Evolutionary conservation across 2,113 vertebrate genomes (phyloP).

Genomic region (Lasiurus borealis): DNA sequence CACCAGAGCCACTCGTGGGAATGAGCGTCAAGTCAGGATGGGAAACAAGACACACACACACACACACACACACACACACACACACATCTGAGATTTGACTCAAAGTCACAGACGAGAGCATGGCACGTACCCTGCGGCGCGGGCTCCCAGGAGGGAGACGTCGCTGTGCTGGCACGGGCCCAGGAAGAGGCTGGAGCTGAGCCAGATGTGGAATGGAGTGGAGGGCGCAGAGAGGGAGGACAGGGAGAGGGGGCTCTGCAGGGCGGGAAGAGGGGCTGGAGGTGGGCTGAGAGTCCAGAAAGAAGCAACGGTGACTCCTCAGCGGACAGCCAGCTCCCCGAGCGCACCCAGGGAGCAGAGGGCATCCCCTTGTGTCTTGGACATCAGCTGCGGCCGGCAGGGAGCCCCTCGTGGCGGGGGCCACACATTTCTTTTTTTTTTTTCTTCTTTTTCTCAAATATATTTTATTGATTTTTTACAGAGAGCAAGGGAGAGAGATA

Average conservation of each 20-base stretch:
- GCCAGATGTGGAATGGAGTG: background rate
- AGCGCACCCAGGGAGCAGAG: background rate
- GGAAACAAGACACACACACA: background rate
- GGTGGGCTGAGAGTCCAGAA: background rate
- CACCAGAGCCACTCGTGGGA: background rate
- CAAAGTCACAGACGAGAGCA: background rate
- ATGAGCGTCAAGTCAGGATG: background rate
- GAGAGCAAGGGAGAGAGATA: too few species aligned
- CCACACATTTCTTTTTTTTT: background rate
- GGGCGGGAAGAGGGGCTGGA: background rate
- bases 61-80: background rate
- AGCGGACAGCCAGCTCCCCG: background rate
- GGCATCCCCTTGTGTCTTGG: fast-evolving
- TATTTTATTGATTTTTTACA: too few species aligned
- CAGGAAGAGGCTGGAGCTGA: background rate
- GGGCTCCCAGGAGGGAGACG: background rate
- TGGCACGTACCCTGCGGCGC: background rate
- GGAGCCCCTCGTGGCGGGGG: background rate
- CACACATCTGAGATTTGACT: background rate
- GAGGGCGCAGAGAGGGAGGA: background rate
- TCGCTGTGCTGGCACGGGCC: background rate
- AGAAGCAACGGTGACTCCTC: background rate
- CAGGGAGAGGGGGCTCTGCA: fast-evolving
- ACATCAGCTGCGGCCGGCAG: background rate
- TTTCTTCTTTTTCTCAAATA: too few species aligned